Evolutionary conservation across 2,888 invertebrate species (phyloP).

Genomic region (Mactromeris polynyma): DNA sequence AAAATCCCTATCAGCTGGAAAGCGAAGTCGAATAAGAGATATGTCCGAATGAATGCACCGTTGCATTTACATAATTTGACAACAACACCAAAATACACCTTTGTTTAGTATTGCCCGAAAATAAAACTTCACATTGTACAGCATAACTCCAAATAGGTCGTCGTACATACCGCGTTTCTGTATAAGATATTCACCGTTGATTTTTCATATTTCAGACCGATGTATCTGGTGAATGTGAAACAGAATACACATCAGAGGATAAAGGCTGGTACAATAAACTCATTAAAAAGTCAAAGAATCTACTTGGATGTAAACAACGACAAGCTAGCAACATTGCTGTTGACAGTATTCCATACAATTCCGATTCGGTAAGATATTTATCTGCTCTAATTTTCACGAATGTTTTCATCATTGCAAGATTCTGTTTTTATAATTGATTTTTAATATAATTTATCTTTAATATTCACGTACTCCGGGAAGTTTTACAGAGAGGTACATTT

Average conservation of each 20-base stretch:
- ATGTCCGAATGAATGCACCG: no score
- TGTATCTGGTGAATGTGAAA: conserved; percentile 94
- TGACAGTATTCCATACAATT: conserved; percentile 83
- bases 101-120: no score
- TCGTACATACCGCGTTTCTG: no score
- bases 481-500: background rate
- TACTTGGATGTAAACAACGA: conserved; percentile 83
- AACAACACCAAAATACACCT: no score
- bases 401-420: background rate
- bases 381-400: background rate
- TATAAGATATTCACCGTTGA: background rate
- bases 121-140: no score
- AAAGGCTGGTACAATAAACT: conserved; percentile 77
- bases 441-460: background rate
- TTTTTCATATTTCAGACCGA: conserved; percentile 89
- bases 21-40: no score
- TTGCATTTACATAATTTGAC: no score
- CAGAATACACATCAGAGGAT: conserved; percentile 89
- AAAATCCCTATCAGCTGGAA: no score
- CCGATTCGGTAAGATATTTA: conserved; percentile 82
- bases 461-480: background rate
- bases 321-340: conserved; percentile 82
- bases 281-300: conserved; percentile 84
- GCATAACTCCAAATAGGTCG: no score
- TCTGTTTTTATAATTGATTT: no score